Evolutionary conservation across 1,140 invertebrate genomes (phyloP), one percentile per base, ranked within the genome.

Genomic region (Drosophila pruinosa): DNA sequence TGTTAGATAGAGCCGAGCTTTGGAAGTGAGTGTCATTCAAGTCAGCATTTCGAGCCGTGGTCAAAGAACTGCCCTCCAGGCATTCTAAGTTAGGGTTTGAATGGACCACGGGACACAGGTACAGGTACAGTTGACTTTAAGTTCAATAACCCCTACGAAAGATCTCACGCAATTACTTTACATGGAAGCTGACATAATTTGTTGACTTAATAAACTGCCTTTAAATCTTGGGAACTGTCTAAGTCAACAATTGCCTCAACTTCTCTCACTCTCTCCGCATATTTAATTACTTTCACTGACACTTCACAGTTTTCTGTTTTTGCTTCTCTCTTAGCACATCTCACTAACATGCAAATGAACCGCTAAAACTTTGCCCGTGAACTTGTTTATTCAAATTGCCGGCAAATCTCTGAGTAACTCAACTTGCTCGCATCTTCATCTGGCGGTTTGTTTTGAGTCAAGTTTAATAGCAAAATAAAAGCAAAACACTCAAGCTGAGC

Each of bases 331-430:
- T 38, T 70, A 62, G 71, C 79, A 67, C 75, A 56, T 78, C 70
- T 79, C 72, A 78, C 61, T 73, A 67, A 77, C 61, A 86, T 85
- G 79, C 81, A 86, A 86, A 86, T 81, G 53, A 45, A 61, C 41
- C 48, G 50, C 62, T 53, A 21, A 86, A 86, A 88, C 69, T 86
- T 85, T 81, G 81, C 73, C 81, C 81, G 69, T 86, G 81, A 86
- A 78, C 81, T 85, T 85, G 81, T 81, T 85, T 85, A 85, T 85
- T 78, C 70, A 77, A 85, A 85, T 85, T 58, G 54, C 81, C 81
- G 81, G 81, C 82, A 41, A 50, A 28, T 45, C 54, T 53, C 22
- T 17, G 10, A 41, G 39, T 38, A 28, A 56, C 50, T 68, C 22
- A 28, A 43, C 52, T 71, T 43, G 24, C 36, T 36, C 17, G 28